A percentile compares a stretch with the other conserved stretches of the same genome.
Evolutionary conservation across 2,888 invertebrate genomes (phyloP).

Genomic region (Standfussiana lucernea): DNA sequence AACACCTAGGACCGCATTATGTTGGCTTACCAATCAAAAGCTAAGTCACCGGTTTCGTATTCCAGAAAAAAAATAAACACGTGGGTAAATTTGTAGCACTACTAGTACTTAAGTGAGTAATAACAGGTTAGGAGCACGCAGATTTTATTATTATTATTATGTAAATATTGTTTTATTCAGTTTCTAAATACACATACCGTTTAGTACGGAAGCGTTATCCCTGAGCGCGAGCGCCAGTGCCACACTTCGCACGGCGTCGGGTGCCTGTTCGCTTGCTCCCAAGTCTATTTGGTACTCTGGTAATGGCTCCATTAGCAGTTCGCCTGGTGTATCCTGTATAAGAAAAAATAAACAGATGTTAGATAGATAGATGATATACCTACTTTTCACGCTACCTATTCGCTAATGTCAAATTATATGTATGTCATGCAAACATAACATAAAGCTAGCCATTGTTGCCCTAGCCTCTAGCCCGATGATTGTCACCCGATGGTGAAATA

Average conservation of each 20-base stretch:
- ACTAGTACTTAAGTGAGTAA: not conserved
- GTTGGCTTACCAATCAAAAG: not conserved
- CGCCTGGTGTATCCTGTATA: conserved; percentile 72
- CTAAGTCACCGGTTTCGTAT: not conserved
- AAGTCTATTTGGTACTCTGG: conserved; percentile 86
- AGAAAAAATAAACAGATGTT: not conserved
- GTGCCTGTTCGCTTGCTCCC: conserved; percentile 74
- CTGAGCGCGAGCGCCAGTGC: conserved; percentile 78
- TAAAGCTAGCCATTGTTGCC: not conserved
- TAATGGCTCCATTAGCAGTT: conserved; percentile 81
- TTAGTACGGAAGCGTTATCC: conserved; percentile 73
- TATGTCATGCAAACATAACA: too few relatives aligned
- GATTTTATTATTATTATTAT: not conserved
- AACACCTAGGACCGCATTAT: not conserved
- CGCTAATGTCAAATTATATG: too few relatives aligned
- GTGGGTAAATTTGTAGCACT: not conserved
- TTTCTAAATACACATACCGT: conserved; percentile 70
- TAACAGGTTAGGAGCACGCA: not conserved
- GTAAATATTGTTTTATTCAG: not conserved
- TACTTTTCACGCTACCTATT: too few relatives aligned
- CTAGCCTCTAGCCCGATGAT: too few relatives aligned
- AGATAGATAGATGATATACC: not conserved
- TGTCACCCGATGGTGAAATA: too few relatives aligned
- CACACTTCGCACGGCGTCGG: conserved; percentile 66
- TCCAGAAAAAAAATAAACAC: not conserved